Base-by-base conservation (phyloP, 2,113 vertebrate species). In the Notechis scutatus region DNA sequence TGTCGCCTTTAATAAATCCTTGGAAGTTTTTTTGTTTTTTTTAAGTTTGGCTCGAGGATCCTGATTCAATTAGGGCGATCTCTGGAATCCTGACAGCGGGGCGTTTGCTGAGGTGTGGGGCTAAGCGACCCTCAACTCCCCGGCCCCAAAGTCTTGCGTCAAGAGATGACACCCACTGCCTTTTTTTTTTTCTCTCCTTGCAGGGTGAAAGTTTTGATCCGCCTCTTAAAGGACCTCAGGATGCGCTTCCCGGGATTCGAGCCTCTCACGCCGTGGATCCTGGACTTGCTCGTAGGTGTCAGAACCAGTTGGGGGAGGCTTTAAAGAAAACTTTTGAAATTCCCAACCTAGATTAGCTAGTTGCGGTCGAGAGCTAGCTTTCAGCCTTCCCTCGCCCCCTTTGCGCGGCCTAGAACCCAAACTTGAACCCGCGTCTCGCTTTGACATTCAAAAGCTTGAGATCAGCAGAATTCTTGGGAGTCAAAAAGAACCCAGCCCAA, bases 181-280 rank as follows among this genome's bases (percentile, higher is more conserved):
- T 5, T 7, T 6, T 5, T 4, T n/a, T n/a, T 55, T 59, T 5
- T 8, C 92, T 69, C 88, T 91, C 5, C 21, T 24, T 89, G n/a
- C 93, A 99, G 99, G 94, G 99, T 99, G 88, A 99, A 99, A 96
- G 99, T 99, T 29, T 96, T 99, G 93, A 99, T 99, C 95, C 98
- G 99, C 12, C 96, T 99, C 92, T 96, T 99, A 91, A 99, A 99
- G 92, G 99, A 99, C 74, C 95, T 99, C 93, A 96, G 99, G 87
- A 98, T 98, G 92, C 98, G 99, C 0, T 99, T 99, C 95, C 98
- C 98, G 0, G 99, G 99, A 0, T 99, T 99, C 0, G 99, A 99
- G 90, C 99, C 99, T 14, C 98, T 99, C 50, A 99, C 99, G 0
- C 99, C 99, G 0, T 99, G 99, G 99, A 99, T 99, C 91, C 97